phyloP scores from a whole-genome alignment of 2,888 invertebrate genomes.

The Rosalia funebris region DNA sequence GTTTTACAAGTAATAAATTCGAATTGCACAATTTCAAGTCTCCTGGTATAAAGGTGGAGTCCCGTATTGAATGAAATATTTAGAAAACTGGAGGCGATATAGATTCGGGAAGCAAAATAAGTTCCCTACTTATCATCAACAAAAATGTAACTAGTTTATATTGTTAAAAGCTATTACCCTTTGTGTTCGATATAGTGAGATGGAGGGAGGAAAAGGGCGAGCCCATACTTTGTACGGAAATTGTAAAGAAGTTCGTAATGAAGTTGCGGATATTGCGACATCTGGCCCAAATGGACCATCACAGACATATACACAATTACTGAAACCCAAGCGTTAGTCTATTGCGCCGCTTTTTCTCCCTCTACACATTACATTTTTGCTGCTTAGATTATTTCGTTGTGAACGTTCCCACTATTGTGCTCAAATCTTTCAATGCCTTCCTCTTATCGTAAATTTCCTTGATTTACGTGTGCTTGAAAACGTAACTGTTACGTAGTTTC shows the following conservation, averaged over 20 bases:
- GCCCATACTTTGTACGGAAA: constrained; percentile 43
- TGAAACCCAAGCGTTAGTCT: constrained; percentile 34
- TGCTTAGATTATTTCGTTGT: constrained; percentile 35
- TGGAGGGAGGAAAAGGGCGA: constrained; percentile 34
- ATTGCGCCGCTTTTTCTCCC: constrained; percentile 35
- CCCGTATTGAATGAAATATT: no score
- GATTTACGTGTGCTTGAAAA: not conserved
- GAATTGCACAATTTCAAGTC: no score
- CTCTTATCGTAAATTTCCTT: constrained; percentile 6
- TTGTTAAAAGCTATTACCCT: constrained; percentile 5
- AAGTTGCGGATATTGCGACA: constrained; percentile 52
- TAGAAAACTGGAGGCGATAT: no score
- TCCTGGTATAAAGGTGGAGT: no score
- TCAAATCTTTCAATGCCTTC: constrained; percentile 12
- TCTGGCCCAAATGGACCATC: constrained; percentile 50
- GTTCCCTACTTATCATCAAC: no score
- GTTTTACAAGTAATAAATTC: no score
- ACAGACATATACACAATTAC: constrained; percentile 50
- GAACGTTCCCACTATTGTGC: constrained; percentile 30
- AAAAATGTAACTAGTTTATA: not conserved
- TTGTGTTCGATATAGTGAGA: constrained; percentile 25
- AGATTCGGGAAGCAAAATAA: no score
- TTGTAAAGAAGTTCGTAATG: constrained; percentile 50
- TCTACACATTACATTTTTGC: constrained; percentile 37
- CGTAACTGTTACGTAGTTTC: no score